Evolutionary conservation across 2,113 vertebrate species (phyloP), one percentile per base, ranked within the genome.

Genomic region (Porphyrio hochstetteri): DNA sequence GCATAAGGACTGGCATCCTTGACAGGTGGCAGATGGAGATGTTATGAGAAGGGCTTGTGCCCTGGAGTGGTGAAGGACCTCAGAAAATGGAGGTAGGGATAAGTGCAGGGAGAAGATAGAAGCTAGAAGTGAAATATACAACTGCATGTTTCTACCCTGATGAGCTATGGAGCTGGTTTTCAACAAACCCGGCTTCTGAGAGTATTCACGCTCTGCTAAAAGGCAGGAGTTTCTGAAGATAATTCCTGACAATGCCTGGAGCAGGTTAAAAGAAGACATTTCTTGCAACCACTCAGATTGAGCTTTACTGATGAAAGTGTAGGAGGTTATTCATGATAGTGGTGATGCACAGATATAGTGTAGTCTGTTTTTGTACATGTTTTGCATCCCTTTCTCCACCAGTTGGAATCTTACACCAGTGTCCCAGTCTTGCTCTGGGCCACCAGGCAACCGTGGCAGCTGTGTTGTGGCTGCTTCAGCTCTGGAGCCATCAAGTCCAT

Each of bases 331-430:
- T 53, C 23, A 7, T 16, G 11, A 5, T 19, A 64, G 28, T 31
- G 10, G 16, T 72, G 57, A 38, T 0, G 0, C 40, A 69, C 11
- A 69, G 35, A 35, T 0, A 1, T 31, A n/a, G 33, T 2, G 4
- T 33, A 38, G 11, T 8, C 27, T 4, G 11, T 11, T 42, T 80
- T 24, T 31, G 24, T 27, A 38, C 5, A 21, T 0, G 2, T 48
- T 92, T 85, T 35, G 5, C n/a, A 28, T 29, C 4, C 11, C 29
- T 57, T 35, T 29, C 9, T 48, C 5, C 16, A 25, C 12, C 12
- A 57, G 25, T 1, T 4, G 5, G 3, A 70, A 23, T 6, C 36
- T 80, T 53, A 57, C 5, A 2, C 10, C 15, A 29, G n/a, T 40
- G 3, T 9, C 36, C 29, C 14, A 4, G 5, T 6, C 27, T 71